Base-by-base conservation (phyloP, 1,140 invertebrate genomes). In the Dendrolimus punctatus region DNA sequence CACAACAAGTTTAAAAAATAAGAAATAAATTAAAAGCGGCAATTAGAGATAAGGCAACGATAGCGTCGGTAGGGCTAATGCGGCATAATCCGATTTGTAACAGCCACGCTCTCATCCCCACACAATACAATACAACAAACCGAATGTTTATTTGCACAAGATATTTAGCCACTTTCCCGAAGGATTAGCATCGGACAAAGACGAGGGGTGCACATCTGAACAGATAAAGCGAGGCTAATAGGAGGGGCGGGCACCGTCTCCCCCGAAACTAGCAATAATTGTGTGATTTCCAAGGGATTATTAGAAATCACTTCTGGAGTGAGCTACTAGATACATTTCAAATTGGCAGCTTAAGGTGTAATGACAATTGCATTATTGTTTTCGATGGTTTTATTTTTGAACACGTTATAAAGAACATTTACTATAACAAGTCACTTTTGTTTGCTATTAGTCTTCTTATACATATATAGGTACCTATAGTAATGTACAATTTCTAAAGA, bases 121-220 rank as follows among this genome's bases (percentile, higher is more conserved):
- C 67, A 80, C 77, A 80, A 82, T 80, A 67, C 66, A 68, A 82
- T 80, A 67, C 66, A 68, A 76, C 73, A 73, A 73, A 66, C 75
- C 59, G 57, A 78, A 82, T 85, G 79, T 85, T 85, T 85, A 80
- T 85, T 85, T 85, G 79, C 75, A 83, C 80, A 85, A 85, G 79
- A 84, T 83, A 82, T 83, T 85, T 83, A 84, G 79, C 71, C 80
- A 80, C 82, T 80, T 85, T 79, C 82, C 82, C 68, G 71, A 52
- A 73, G 76, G 80, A 85, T 85, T 82, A 85, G 73, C 70, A 71
- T 65, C 60, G 64, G 71, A 77, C 74, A 71, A 67, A 73, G 72
- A 66, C 68, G 72, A 69, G 69, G 73, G 71, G 61, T 54, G 45
- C 42, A 52, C 10, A 46, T 53, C 44, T 39, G 49, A 43, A 64